Base-by-base conservation (phyloP, 2,797 vertebrate genomes). In the Sebastes minor region DNA sequence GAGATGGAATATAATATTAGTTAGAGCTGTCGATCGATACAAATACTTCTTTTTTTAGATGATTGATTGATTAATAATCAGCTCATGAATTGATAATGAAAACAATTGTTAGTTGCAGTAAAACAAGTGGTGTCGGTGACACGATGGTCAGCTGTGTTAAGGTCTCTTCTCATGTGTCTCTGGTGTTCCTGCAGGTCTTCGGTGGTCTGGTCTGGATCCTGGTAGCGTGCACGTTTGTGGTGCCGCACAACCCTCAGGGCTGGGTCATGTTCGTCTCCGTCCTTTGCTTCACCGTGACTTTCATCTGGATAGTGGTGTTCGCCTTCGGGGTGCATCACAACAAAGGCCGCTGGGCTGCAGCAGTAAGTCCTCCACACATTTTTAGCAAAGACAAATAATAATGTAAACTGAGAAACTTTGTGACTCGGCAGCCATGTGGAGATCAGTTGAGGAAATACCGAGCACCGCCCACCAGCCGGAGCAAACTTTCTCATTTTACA, bases 231-330 rank as follows among this genome's bases (percentile, higher is more conserved):
- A 97, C 96, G 27, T 91, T 96, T 42, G 91, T 98, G 32, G 91
- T 0, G 0, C 0, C 2, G 0, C 0, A 61, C 0, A 88, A 96
- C 0, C 60, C 96, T 55, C 96, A 96, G 92, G 97, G 95, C 80
- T 99, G 97, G 96, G 97, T 99, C 76, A 97, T 99, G 96, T 96
- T 97, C 3, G 97, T 99, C 35, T 97, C 98, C 0, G 89, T 99
- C 57, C 97, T 97, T 89, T 99, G 97, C 91, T 99, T 99, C 3
- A 0, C 96, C 57, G 76, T 95, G 82, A 96, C 97, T 11, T 95
- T 89, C 32, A 86, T 97, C 85, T 94, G 97, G 88, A 52, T 96
- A 86, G 66, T 97, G 70, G 92, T 97, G 18, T 46, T 97, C 4
- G 88, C 89, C 1, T 94, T 89, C 9, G 95, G 95, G 4, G 67